These are phyloP conservation scores for Neocloeon triangulifer DNA, from an alignment of 1,140 invertebrate species.

Conservation along the genomic window DNA sequence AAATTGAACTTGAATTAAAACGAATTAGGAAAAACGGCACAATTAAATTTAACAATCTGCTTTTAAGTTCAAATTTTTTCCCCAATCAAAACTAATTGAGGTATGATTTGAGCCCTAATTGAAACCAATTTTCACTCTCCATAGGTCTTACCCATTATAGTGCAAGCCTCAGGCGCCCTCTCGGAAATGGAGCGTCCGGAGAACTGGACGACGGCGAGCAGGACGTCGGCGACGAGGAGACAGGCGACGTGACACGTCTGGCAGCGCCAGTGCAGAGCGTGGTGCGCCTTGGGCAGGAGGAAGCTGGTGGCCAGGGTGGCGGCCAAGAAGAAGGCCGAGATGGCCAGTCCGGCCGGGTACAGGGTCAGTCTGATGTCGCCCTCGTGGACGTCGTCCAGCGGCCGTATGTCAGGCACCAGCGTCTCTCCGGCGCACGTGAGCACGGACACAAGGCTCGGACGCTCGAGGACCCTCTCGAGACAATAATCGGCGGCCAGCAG, in stretches of 20 bases:
- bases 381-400: slow-evolving; percentile 9
- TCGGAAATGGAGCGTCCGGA: slow-evolving; percentile 27
- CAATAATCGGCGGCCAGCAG: slow-evolving; percentile 29
- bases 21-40: too few species aligned
- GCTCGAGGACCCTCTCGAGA: slow-evolving; percentile 28
- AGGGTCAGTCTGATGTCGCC: slow-evolving; percentile 33
- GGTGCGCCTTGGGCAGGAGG: slow-evolving; percentile 51
- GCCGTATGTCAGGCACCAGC: background rate
- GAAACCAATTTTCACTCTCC: too few species aligned
- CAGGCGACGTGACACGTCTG: slow-evolving; percentile 63
- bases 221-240: slow-evolving; percentile 48
- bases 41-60: too few species aligned
- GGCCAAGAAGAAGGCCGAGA: slow-evolving; percentile 51
- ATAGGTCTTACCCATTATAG: slow-evolving; percentile 40
- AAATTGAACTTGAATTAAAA: too few species aligned
- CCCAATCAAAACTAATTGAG: too few species aligned
- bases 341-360: slow-evolving; percentile 47
- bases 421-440: slow-evolving; percentile 30
- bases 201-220: slow-evolving; percentile 49
- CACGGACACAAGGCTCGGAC: slow-evolving; percentile 25
- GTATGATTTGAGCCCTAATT: too few species aligned
- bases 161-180: slow-evolving; percentile 29
- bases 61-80: too few species aligned
- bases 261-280: slow-evolving; percentile 62
- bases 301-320: slow-evolving; percentile 51